Evolutionary conservation across 2,797 vertebrate genomes (phyloP).

Genomic region (Sebastes variabilis): DNA sequence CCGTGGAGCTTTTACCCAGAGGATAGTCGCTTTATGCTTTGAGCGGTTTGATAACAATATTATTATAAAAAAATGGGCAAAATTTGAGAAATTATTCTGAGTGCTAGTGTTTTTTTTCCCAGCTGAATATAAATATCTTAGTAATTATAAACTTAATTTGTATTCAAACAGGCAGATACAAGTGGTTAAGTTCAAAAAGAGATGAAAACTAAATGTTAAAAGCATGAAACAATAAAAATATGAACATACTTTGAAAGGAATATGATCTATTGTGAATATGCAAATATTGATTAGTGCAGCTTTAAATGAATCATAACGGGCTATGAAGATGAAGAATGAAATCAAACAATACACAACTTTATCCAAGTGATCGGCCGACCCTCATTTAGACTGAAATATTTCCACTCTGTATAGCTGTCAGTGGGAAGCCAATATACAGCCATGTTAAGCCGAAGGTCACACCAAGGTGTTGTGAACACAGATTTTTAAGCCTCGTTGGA

Average conservation of each 20-base stretch:
- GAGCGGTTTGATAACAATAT: neutral
- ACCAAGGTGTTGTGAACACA: slow-evolving; percentile 4
- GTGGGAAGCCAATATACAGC: neutral
- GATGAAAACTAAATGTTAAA: no score
- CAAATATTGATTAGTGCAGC: neutral
- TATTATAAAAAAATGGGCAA: neutral
- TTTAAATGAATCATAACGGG: neutral
- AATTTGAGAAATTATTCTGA: neutral
- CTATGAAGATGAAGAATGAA: neutral
- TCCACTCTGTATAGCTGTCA: neutral
- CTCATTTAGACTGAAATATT: neutral
- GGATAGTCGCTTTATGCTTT: neutral
- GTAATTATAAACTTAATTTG: neutral
- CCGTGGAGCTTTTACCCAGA: neutral
- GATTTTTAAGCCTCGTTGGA: slow-evolving; percentile 13
- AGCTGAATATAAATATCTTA: neutral
- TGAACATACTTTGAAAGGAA: no score
- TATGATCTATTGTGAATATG: neutral
- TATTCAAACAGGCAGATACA: neutral
- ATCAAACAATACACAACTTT: neutral
- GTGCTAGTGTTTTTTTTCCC: neutral
- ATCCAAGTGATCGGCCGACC: neutral
- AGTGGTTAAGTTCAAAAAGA: neutral
- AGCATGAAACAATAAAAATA: no score
- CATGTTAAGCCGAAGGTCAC: neutral